Evolutionary conservation across 2,113 vertebrate genomes (phyloP), one percentile per base, ranked within the genome.

Genomic region (rabbit (Oryctolagus cuniculus)): DNA sequence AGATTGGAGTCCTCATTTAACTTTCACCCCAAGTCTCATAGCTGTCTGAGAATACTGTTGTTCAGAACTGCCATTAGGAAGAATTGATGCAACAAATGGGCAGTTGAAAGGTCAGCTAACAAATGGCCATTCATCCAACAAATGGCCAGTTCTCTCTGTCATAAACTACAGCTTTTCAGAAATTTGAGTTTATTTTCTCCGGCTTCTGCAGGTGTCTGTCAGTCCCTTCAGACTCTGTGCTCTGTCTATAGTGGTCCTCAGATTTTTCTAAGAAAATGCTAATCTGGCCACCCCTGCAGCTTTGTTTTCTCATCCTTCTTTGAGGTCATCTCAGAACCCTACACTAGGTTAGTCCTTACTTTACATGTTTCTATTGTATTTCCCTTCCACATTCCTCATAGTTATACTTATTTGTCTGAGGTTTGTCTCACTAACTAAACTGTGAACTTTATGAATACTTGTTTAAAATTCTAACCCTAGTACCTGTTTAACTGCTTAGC

Each of bases 171-270:
- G 25, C 49, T 73, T 85, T 88, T 87, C 11, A 73, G 67, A 78
- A 74, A 27, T 72, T 34, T 75, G 29, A 69, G 1, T 88, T 80
- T 94, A 34, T 67, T 82, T 88, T 82, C 17, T 63, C 87, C 31
- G 64, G 19, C n/a, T 2, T 51, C 6, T 86, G 86, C 19, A 22
- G 27, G 25, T 86, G 27, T 11, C 77, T 29, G 3, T 36, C 51
- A 31, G 15, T 29, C 11, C 31, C 9, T 38, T 91, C 17, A n/a
- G 31, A 44, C 19, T 31, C 83, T 72, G 0, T 51, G 31, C 27
- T 91, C 13, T 19, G 17, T 5, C 10, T 25, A 34, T 16, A 13
- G 0, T 58, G 49, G 24, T 29, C 63, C 10, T 80, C 22, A 87
- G 63, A 5, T 53, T 77, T 27, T 86, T 67, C 3, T 10, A 29